Evolutionary conservation across 2,113 vertebrate genomes (phyloP), one percentile per base, ranked within the genome.

Genomic region (Chionodraco myersi): DNA sequence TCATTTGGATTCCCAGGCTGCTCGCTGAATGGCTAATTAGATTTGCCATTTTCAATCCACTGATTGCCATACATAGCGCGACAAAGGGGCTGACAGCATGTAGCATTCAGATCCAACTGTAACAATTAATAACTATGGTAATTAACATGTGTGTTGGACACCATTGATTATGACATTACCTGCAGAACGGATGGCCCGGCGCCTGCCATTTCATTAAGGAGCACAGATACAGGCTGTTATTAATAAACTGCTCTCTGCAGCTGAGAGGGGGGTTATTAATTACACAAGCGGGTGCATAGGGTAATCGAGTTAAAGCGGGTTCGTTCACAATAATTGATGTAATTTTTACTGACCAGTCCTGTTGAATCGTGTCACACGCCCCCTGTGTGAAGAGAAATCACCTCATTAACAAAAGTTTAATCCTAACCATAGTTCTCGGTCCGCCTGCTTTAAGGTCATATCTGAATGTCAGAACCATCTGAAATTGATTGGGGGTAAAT

Each of bases 321-420:
- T 96, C 94, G 96, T 97, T 97, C 96, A 95, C 96, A 96, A 97
- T 97, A 98, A 98, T 98, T 97, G 97, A 98, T 99, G 96, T 96
- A 94, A 95, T 96, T 97, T 97, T 97, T 96, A 96, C 95, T 96
- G 96, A 97, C 96, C 96, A 94, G 51, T 89, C 95, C 95, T 87
- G 95, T 94, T 93, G 92, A 94, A 81, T 75, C 80, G 93, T 94
- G 95, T 96, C 95, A 95, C 93, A 95, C 86, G 90, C 93, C 92
- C 70, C 91, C 92, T 86, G 93, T 93, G 61, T 23, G 96, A 97
- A 99, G 98, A 99, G 96, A 97, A 98, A 99, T 99, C 95, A 97
- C 96, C 96, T 98, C 96, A 97, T 99, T 98, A 99, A 96, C 94
- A 95, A 96, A 98, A 97, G 97, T 98, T 99, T 99, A 99, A 99